A percentile compares a stretch with the other conserved stretches of the same genome.
phyloP scores from a whole-genome alignment of 2,113 vertebrate species.

The Grus americana region DNA sequence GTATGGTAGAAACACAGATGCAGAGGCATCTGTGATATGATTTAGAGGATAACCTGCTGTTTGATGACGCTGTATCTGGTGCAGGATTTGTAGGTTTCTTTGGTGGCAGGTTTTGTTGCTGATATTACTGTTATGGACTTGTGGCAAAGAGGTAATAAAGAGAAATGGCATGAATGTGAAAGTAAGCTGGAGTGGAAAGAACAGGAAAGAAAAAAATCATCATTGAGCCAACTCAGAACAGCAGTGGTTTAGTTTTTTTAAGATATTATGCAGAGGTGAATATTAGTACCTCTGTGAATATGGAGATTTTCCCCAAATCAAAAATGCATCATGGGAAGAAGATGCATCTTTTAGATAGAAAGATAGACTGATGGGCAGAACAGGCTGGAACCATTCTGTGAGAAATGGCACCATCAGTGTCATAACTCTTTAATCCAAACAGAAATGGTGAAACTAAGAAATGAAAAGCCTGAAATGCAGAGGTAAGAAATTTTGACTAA shows the following conservation, averaged over 20 bases:
- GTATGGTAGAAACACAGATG: slow-evolving; percentile 58
- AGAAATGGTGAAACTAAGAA: not conserved
- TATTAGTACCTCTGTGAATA: not conserved
- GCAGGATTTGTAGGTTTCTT: slow-evolving; percentile 7
- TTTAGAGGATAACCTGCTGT: slow-evolving; percentile 36
- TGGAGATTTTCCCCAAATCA: not conserved
- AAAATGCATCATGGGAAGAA: not conserved
- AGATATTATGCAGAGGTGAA: not conserved
- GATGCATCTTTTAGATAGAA: not conserved
- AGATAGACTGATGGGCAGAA: not conserved
- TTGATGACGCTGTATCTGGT: not conserved
- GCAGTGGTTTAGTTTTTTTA: not conserved
- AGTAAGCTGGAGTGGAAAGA: not conserved
- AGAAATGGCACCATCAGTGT: not conserved
- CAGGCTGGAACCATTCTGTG: not conserved
- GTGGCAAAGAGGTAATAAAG: not conserved
- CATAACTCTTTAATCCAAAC: not conserved
- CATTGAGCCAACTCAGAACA: not conserved
- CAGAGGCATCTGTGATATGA: slow-evolving; percentile 53
- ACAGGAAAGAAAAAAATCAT: not conserved
- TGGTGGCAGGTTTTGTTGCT: not conserved
- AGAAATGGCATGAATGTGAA: not conserved
- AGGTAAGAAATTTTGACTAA: not conserved
- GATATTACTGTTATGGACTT: not conserved
- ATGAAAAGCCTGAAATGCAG: not conserved